Evolutionary conservation across 2,888 invertebrate species (phyloP).

Genomic region (Mesorhabditis belari): DNA sequence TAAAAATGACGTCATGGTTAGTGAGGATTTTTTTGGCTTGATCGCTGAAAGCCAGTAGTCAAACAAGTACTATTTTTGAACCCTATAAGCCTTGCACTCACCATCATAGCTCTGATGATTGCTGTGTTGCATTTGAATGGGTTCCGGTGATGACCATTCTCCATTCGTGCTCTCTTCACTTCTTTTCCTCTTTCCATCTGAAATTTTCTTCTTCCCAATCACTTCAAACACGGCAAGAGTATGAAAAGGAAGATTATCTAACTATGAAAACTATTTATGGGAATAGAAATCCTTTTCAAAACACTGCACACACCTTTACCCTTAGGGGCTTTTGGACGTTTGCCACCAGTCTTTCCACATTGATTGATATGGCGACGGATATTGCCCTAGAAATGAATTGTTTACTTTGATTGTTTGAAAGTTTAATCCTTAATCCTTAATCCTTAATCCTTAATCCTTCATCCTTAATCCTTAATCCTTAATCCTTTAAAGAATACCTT

Average conservation of each 20-base stretch:
- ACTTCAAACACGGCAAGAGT: background rate
- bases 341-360: constrained; percentile 26
- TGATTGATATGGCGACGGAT: constrained; percentile 43
- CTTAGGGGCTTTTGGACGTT: background rate
- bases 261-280: no score
- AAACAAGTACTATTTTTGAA: no score
- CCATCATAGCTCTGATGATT: background rate
- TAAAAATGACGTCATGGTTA: background rate
- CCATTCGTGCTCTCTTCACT: background rate
- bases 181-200: background rate
- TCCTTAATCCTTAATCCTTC: background rate
- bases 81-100: no score
- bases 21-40: no score
- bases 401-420: background rate
- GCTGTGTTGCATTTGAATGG: background rate
- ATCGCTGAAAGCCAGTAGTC: no score
- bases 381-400: constrained; percentile 23
- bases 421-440: background rate
- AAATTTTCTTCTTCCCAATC: background rate
- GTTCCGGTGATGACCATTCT: background rate
- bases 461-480: background rate
- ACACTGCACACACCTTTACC: background rate
- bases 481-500: constrained; percentile 20
- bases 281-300: no score
- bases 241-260: background rate